Percentiles rank a stretch among this genome's conserved stretches.
Conservation (phyloP, 2,113 vertebrate genomes). For the Coptodon bakossiorum region DNA sequence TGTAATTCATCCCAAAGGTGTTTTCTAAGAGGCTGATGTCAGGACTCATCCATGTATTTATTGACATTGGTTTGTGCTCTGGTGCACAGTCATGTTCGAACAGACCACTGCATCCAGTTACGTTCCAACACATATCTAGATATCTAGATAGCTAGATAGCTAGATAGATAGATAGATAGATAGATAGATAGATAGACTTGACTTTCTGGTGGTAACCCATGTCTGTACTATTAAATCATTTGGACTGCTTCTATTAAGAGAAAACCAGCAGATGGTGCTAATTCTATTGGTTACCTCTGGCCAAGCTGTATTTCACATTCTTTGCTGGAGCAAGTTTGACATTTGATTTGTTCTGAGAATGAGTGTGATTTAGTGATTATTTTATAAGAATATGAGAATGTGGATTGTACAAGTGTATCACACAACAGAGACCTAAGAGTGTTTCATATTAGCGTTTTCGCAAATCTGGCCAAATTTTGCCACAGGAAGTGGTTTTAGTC, state of each 20-base stretch:
- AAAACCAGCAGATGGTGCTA: not conserved
- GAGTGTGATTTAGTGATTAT: not conserved
- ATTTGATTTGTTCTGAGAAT: not conserved
- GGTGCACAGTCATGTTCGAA: not conserved
- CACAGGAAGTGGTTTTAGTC: not conserved
- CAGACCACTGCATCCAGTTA: not conserved
- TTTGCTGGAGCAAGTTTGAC: not conserved
- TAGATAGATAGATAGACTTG: fast-evolving
- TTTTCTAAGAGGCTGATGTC: not conserved
- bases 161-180: fast-evolving
- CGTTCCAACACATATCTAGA: not conserved
- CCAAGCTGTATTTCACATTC: fast-evolving
- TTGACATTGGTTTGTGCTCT: not conserved
- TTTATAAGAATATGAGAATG: not conserved
- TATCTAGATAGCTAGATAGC: fast-evolving
- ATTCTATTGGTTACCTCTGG: not conserved
- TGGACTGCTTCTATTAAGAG: not conserved
- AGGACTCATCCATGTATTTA: not conserved
- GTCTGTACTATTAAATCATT: not conserved
- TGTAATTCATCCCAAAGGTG: not conserved
- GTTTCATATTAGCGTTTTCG: fast-evolving
- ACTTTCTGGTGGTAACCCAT: not conserved
- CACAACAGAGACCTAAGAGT: not conserved
- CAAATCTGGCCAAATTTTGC: not conserved
- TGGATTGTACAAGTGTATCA: too few relatives aligned